Evolutionary conservation across 2,888 invertebrate genomes (phyloP).

Genomic region (Pheosia gnoma): DNA sequence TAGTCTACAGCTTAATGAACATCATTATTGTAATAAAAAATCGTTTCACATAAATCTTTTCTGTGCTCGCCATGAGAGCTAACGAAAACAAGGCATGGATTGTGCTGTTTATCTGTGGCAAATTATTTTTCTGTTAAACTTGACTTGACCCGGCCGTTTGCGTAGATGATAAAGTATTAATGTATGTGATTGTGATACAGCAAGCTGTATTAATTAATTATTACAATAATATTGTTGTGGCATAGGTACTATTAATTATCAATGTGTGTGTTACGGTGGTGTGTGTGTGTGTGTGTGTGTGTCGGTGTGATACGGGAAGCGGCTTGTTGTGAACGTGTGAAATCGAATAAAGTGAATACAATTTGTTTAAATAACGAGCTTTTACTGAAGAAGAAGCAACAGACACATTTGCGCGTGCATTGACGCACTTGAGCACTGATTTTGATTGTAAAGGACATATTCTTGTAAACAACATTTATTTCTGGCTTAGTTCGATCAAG

Average conservation of each 20-base stretch:
- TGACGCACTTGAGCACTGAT: neutral
- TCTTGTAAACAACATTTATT: too few relatives aligned
- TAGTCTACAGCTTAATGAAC: conserved; percentile 27
- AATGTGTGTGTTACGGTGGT: conserved; percentile 16
- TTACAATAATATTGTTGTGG: conserved; percentile 34
- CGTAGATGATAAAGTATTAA: conserved; percentile 55
- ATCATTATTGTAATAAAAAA: conserved; percentile 38
- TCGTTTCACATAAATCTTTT: conserved; percentile 39
- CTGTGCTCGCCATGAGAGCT: conserved; percentile 33
- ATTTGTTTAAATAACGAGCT: conserved; percentile 5
- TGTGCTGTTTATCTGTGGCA: conserved; percentile 69
- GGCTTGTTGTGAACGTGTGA: neutral
- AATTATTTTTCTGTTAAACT: conserved; percentile 79
- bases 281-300: conserved; percentile 22
- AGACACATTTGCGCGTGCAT: neutral
- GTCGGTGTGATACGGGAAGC: conserved; percentile 11
- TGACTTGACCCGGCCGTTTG: conserved; percentile 60
- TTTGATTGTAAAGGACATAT: neutral
- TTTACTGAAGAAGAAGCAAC: neutral
- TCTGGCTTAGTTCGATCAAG: too few relatives aligned
- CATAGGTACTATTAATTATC: conserved; percentile 23
- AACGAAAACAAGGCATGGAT: conserved; percentile 63
- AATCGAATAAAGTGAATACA: neutral
- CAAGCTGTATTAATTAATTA: conserved; percentile 54
- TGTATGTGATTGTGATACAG: conserved; percentile 32